Evolutionary conservation across 1,140 invertebrate genomes (phyloP), one percentile per base, ranked within the genome.

Genomic region (Mercenaria mercenaria): DNA sequence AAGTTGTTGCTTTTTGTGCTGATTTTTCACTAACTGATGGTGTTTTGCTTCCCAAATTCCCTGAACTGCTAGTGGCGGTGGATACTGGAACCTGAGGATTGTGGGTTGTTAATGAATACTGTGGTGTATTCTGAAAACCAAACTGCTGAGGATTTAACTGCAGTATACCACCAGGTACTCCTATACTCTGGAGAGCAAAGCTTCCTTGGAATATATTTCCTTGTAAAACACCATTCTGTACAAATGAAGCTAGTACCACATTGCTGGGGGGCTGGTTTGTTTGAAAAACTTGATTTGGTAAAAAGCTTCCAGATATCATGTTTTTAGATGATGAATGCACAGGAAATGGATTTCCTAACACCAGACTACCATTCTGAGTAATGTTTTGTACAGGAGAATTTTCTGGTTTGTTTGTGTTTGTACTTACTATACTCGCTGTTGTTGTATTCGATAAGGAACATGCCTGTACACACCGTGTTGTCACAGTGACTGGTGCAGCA

Each of bases 341-440:
- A n/a, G n/a, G n/a, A n/a, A n/a, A n/a, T n/a, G n/a, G n/a, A 72
- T 41, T 72, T 72, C 67, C 67, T 23, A 64, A 29, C n/a, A 64
- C 23, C 11, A 29, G 10, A 8, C 59, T 26, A 50, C n/a, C 29
- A n/a, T 50, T 50, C 72, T 76, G 72, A n/a, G 37, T 0, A 50
- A 6, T 50, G 1, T 6, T 26, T 43, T 29, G n/a, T 26, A 50
- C n/a, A 1, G 41, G 6, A 11, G 26, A 0, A 2, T n/a, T 47
- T 0, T 26, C n/a, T 13, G 39, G 6, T n/a, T 15, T 11, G 15
- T 20, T 39, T n/a, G 20, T 43, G 72, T 1, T 15, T 0, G n/a
- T 20, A 26, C 29, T 23, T 1, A 3, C 4, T 23, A 29, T 56
- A 34, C 4, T 59, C 1, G 18, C 13, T 3, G 26, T 6, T 20